Base-by-base conservation (phyloP, 2,888 invertebrate genomes). In the Tinea semifulvella region DNA sequence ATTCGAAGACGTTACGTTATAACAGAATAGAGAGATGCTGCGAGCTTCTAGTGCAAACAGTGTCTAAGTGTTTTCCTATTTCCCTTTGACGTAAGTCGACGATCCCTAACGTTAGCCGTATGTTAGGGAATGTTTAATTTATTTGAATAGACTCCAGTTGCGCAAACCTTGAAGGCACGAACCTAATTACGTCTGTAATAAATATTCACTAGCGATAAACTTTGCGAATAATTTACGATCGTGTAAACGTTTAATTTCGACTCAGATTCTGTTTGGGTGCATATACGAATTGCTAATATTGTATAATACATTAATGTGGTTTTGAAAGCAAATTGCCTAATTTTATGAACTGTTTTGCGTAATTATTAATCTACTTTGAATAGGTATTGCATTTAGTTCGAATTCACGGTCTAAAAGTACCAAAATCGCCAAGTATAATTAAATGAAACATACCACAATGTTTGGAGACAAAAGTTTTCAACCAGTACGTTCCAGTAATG, bases 141-240 rank as follows among this genome's bases (percentile, higher is more conserved):
- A 67, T 69, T 68, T 60, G 56, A 56, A 59, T 58, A 58, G 54
- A 60, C 61, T 61, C 57, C 57, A 53, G 57, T 66, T 67, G 58
- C 60, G 61, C 59, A 66, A 72, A 63, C 63, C 63, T 65, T 60
- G 56, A 60, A 66, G 62, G 59, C 65, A 63, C 56, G 60, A 66
- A 71, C 65, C 68, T 72, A 73, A 72, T 74, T 74, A 73, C 63
- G 64, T 58, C 63, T 50, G 64, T 61, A 69, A 68, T 73, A 73
- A 73, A 73, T 73, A 70, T 72, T 70, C 69, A 69, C 69, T 66
- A 69, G 65, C 65, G 61, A 72, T 72, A 72, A 74, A 72, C 65
- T 72, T 43, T 65, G 63, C 52, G 67, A 70, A 68, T 70, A 71
- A 70, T 71, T 73, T 67, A 72, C 61, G 67, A 60, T 57, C 55